Conservation (phyloP, 23 tunicate genomes). For the Trididemnum miniatum region DNA sequence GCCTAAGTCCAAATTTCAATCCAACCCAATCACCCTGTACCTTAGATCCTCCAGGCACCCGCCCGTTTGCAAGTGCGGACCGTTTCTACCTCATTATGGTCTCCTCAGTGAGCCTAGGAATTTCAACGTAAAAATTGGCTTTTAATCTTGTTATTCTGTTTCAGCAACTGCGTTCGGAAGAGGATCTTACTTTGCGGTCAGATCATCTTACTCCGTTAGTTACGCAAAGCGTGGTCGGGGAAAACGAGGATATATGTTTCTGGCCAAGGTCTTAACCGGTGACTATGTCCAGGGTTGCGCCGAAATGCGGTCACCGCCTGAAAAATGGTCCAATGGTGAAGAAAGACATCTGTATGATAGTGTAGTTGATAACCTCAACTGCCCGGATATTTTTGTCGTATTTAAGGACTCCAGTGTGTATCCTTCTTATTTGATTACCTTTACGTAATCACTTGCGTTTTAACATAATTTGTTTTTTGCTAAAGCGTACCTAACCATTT, state of each 20-base stretch:
- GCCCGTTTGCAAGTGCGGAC: too few relatives aligned
- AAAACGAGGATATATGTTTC: conserved; percentile 19
- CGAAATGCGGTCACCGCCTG: conserved; percentile 36
- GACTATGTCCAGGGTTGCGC: conserved; percentile 43
- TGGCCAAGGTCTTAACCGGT: conserved; percentile 60
- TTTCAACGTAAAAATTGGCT: background rate
- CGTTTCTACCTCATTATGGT: too few relatives aligned
- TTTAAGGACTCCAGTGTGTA: conserved; percentile 71
- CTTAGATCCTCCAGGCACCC: too few relatives aligned
- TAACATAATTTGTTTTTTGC: too few relatives aligned
- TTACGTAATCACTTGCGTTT: background rate
- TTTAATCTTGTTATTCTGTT: conserved; percentile 14
- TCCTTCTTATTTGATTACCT: conserved; percentile 53
- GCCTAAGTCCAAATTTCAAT: too few relatives aligned
- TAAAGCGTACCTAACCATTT: too few relatives aligned
- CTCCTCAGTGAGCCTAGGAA: background rate
- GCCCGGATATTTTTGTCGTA: conserved; percentile 57
- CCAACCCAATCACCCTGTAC: too few relatives aligned
- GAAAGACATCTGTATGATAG: conserved; percentile 40
- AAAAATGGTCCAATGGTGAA: conserved; percentile 10
- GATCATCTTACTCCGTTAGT: conserved; percentile 39
- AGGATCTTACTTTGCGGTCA: conserved; percentile 54
- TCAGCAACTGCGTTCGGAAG: conserved; percentile 57
- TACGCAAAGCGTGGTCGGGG: conserved; percentile 6
- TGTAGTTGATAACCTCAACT: conserved; percentile 29